phyloP scores from a whole-genome alignment of 1,140 invertebrate species.

The Asbolus verrucosus region DNA sequence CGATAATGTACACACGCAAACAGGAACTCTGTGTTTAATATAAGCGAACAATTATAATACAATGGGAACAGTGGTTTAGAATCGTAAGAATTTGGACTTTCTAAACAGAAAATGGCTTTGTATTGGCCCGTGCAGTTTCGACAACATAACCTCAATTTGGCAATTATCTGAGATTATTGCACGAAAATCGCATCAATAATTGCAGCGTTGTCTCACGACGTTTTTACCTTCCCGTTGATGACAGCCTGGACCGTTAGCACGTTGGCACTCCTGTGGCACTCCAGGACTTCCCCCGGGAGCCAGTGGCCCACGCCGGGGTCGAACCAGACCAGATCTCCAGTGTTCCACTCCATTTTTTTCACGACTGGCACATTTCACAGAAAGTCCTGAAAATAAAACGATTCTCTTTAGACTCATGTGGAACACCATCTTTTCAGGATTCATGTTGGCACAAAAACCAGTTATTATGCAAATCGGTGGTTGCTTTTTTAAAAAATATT shows the following conservation, averaged over 20 bases:
- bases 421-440: conserved; percentile 10
- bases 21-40: conserved; percentile 17
- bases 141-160: neutral
- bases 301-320: conserved; percentile 90
- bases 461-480: conserved; percentile 6
- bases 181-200: neutral
- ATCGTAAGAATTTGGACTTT: conserved; percentile 23
- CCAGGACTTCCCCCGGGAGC: conserved; percentile 88
- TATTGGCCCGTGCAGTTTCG: neutral
- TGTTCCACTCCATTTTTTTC: conserved; percentile 68
- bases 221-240: conserved; percentile 85
- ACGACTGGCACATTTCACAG: neutral
- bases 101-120: conserved; percentile 13
- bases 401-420: neutral
- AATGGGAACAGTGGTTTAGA: conserved; percentile 27
- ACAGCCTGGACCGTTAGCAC: conserved; percentile 89
- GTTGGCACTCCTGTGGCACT: conserved; percentile 88
- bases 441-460: conserved; percentile 23
- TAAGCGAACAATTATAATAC: conserved; percentile 7
- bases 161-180: neutral
- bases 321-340: conserved; percentile 92
- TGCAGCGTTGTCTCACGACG: neutral
- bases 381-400: conserved; percentile 16
- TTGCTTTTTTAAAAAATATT: neutral
- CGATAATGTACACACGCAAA: conserved; percentile 5